Evolutionary conservation across 2,888 invertebrate species (phyloP).

Genomic region (Empis stercorea): DNA sequence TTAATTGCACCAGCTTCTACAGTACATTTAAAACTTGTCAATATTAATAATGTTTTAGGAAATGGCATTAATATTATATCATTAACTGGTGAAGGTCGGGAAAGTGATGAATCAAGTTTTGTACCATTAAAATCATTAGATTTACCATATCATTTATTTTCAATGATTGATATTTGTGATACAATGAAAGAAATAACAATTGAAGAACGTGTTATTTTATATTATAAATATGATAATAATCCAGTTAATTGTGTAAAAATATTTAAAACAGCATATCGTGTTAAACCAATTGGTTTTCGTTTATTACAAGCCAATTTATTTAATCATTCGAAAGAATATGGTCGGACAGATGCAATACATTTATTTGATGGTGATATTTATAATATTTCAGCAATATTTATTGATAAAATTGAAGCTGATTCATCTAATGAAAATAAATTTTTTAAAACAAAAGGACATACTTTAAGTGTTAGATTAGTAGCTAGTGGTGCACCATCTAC

Average conservation of each 20-base stretch:
- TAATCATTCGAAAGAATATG: constrained; percentile 69
- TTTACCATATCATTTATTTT: constrained; percentile 83
- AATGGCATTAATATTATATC: constrained; percentile 82
- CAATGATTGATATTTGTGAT: constrained; percentile 92
- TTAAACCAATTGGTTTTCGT: constrained; percentile 81
- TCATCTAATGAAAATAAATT: constrained; percentile 59
- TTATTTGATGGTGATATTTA: constrained; percentile 90
- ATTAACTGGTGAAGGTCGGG: constrained; percentile 83
- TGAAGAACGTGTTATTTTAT: constrained; percentile 79
- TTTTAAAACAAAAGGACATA: constrained; percentile 61
- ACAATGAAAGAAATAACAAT: constrained; percentile 82
- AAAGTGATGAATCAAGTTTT: constrained; percentile 79
- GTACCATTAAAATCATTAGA: constrained; percentile 67
- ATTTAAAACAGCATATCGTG: constrained; percentile 71
- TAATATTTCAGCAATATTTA: constrained; percentile 60
- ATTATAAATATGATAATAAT: constrained; percentile 93
- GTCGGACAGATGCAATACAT: constrained; percentile 69
- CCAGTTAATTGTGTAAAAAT: constrained; percentile 97
- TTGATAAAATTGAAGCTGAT: constrained; percentile 60
- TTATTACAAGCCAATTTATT: constrained; percentile 85
- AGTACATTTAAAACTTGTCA: constrained; percentile 60
- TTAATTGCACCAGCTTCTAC: constrained; percentile 78
- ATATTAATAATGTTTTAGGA: constrained; percentile 69
- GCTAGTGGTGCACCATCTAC: constrained; percentile 90
- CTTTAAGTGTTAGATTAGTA: constrained; percentile 78